phyloP scores from a whole-genome alignment of 2,888 invertebrate genomes.

The Therioaphis trifolii region DNA sequence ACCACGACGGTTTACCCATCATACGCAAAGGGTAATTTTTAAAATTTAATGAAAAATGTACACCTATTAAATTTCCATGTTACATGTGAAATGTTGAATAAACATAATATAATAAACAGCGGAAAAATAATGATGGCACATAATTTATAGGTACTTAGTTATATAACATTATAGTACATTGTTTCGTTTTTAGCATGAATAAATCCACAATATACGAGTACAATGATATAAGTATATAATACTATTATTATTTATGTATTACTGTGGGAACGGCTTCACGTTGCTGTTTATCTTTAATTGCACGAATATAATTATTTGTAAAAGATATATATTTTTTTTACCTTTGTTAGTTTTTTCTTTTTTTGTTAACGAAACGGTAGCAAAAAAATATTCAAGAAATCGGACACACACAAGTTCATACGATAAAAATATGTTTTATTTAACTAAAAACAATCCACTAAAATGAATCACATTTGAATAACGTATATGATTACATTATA shows the following conservation, averaged over 20 bases:
- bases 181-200: neutral
- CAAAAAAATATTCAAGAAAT: no score
- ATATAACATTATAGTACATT: neutral
- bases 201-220: no score
- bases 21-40: no score
- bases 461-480: no score
- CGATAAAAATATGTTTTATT: no score
- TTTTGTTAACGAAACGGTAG: no score
- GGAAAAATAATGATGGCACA: neutral
- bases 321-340: constrained; percentile 28
- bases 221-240: no score
- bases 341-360: neutral
- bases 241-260: constrained; percentile 34
- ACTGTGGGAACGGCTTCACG: constrained; percentile 37
- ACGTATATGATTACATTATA: no score
- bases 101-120: neutral
- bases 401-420: no score
- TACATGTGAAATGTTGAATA: neutral
- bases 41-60: neutral
- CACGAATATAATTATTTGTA: constrained; percentile 39
- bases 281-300: constrained; percentile 35
- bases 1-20: neutral
- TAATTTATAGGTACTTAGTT: no score
- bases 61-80: neutral
- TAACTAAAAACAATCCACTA: no score